Base-by-base conservation (phyloP, 2,888 invertebrate species). In the Agrotis segetum region DNA sequence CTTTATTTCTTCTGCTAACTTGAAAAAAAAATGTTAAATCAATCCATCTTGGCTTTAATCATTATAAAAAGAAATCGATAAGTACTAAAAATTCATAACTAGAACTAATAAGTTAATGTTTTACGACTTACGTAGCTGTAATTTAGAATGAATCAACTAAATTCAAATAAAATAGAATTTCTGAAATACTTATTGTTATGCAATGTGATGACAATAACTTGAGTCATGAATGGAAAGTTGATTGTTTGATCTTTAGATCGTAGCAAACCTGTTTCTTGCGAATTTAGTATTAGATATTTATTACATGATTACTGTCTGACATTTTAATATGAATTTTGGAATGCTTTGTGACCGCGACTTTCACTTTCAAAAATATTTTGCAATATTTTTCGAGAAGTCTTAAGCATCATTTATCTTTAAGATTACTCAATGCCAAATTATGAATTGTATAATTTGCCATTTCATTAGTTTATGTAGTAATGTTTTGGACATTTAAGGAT, bases 1-100 rank as follows among this genome's bases (percentile, higher is more conserved):
- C 71, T 85, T 82, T 76, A 83, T 71, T 77, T 72, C 71, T 81
- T 82, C 69, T 63, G 29, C 40, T 24, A 63, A 62, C 69, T 68
- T 49, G 13, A 52, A 52, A 77, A 72, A 67, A 70, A 66, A 34
- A 70, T 72, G 64, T 67, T 73, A 7, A 53, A 34, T 11, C 13
- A 44, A 61, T 56, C 9, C 40, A 61, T 56, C 47, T 64, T 60
- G 40, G 19, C 49, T 44, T 60, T 29, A 9, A 21, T 61, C 24
- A 56, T 65, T 46, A 40, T 40, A 46, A 63, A 34, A 50, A 63
- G 55, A 78, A 78, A 77, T 74, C 49, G 44, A 21, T 21, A n/a
- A n/a, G n/a, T n/a, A 40, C 13, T 16, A 16, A 40, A 55, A 46
- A 1, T 47, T 24, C 49, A 47, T 21, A 56, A 50, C 14, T 46